Base-by-base conservation (phyloP, 2,888 invertebrate species). In the Lapara coniferarum region DNA sequence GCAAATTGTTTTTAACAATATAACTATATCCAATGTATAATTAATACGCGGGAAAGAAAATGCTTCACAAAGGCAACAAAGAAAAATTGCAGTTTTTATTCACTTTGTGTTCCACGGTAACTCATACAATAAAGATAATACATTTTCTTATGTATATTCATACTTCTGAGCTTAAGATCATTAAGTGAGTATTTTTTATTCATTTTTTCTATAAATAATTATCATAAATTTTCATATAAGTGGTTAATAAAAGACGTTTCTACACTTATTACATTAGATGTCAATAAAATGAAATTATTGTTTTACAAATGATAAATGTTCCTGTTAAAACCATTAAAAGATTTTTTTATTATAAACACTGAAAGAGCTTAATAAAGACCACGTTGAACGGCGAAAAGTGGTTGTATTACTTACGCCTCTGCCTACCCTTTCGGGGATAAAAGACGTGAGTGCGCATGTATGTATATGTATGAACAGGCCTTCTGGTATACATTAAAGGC, bases 71-170 rank as follows among this genome's bases (percentile, higher is more conserved):
- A 46, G 16, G 12, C 46, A 46, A 59, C 59, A 59, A 59, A 59
- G 59, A 46, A 59, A 46, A 46, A 59, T 16, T 46, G 12, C 59
- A 59, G 59, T 59, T 59, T 44, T 59, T 46, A 59, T 59, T 44
- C 46, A 46, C 46, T 59, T 59, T 59, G 46, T 46, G 46, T 46
- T 16, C 46, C 46, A 59, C 44, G 46, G 16, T 46, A 59, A 46
- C 46, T 46, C 25, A 56, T 56, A 25, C 25, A 59, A 16, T 59
- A 44, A 44, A 46, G 44, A 59, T 16, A 46, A 59, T 59, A 12
- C 46, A 16, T 46, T 59, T 59, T 46, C n/a, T 44, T 37, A 37
- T n/a, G 44, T 44, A 37, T 59, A 44, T 59, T 44, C 10, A 59
- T 59, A 59, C 3, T 44, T n/a, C 14, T 44, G 8, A 58, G 58